Conservation (phyloP, 1,140 invertebrate genomes). For the Drosophila sulfurigaster region DNA sequence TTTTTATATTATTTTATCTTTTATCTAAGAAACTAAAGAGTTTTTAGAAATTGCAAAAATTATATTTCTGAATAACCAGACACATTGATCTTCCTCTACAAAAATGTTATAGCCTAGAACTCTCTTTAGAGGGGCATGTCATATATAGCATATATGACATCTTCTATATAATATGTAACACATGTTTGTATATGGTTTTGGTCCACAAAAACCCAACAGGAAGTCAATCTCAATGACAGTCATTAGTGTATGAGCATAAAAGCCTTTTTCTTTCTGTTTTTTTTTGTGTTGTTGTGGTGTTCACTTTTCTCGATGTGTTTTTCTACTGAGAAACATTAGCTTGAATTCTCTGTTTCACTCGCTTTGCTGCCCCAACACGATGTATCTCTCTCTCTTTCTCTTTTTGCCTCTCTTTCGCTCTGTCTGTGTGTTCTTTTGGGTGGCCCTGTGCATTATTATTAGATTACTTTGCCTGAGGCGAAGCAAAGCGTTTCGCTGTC, state of each 20-base stretch:
- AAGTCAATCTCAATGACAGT: conserved; percentile 52
- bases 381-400: neutral
- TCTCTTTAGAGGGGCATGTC: neutral
- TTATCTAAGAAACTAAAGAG: too few species aligned
- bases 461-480: conserved; percentile 48
- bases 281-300: neutral
- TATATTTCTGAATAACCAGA: too few species aligned
- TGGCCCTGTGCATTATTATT: conserved; percentile 59
- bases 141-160: neutral
- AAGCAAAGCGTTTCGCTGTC: neutral
- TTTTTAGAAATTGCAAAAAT: too few species aligned
- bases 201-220: conserved; percentile 33
- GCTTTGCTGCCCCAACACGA: neutral
- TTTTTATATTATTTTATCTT: too few species aligned
- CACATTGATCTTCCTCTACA: neutral
- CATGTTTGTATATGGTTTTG: conserved; percentile 26
- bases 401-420: neutral
- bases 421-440: conserved; percentile 22
- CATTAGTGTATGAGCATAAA: conserved; percentile 44
- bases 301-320: neutral
- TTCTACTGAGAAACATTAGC: conserved; percentile 26
- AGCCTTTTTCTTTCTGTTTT: conserved; percentile 15
- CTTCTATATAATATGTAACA: conserved; percentile 20
- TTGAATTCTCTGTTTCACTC: conserved; percentile 15
- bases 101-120: neutral